A percentile compares a stretch with the other conserved stretches of the same genome.
These are phyloP conservation scores for Rhinogobio ventralis DNA, from an alignment of 2,797 vertebrate genomes.

Conservation along the genomic window DNA sequence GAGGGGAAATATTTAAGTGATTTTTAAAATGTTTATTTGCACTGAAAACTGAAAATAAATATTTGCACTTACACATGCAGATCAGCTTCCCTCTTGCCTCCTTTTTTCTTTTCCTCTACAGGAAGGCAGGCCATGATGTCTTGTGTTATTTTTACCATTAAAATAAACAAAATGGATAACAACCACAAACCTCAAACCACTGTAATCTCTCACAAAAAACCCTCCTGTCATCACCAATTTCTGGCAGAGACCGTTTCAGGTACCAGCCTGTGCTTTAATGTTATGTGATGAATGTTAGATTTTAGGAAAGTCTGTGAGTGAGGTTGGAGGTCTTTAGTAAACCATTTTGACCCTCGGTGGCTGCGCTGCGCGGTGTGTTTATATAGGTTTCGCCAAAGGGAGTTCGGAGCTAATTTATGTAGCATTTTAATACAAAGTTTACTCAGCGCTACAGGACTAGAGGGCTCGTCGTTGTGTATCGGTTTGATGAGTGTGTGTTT, in stretches of 20 bases:
- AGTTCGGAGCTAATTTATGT: slow-evolving; percentile 77
- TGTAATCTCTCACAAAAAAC: slow-evolving; percentile 48
- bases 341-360: slow-evolving; percentile 69
- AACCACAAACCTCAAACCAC: slow-evolving; percentile 56
- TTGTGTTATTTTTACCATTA: slow-evolving; percentile 17
- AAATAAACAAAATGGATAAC: slow-evolving; percentile 27
- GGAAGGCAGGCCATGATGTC: background rate
- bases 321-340: slow-evolving; percentile 71
- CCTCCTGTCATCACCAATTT: slow-evolving; percentile 41
- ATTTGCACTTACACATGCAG: background rate
- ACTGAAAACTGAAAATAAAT: background rate
- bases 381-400: slow-evolving; percentile 69
- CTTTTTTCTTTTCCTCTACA: background rate
- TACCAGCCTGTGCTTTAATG: slow-evolving; percentile 32
- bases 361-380: slow-evolving; percentile 68
- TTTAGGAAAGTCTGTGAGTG: slow-evolving; percentile 38
- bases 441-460: slow-evolving; percentile 70
- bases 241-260: slow-evolving; percentile 46
- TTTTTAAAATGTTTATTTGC: background rate
- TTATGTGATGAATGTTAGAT: slow-evolving; percentile 52
- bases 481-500: slow-evolving; percentile 74
- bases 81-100: background rate
- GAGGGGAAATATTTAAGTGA: too few relatives aligned
- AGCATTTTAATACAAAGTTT: slow-evolving; percentile 71
- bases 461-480: slow-evolving; percentile 71